Conservation (phyloP, 23 tunicate genomes). For the Phallusia fumigata region DNA sequence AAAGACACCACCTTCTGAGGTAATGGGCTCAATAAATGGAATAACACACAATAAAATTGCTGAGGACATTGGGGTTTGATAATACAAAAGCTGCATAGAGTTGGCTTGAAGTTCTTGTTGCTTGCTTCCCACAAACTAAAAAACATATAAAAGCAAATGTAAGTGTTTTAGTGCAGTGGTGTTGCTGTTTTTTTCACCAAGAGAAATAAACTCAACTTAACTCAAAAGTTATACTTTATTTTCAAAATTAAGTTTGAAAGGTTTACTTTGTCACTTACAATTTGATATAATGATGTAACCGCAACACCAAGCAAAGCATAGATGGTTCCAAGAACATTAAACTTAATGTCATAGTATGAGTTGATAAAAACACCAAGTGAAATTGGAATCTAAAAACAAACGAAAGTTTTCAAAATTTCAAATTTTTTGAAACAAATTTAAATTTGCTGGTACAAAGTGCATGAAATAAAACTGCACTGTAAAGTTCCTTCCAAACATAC, state of each 20-base stretch:
- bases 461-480: no score
- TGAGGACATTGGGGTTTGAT: conserved; percentile 94
- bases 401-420: neutral
- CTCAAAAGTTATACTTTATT: no score
- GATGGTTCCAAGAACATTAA: conserved; percentile 66
- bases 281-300: conserved; percentile 87
- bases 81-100: conserved; percentile 91
- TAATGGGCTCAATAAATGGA: conserved; percentile 92
- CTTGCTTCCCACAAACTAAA: conserved; percentile 87
- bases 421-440: neutral
- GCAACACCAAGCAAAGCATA: conserved; percentile 85
- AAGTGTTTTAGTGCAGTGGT: neutral
- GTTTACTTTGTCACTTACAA: conserved; percentile 59
- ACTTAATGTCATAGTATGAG: conserved; percentile 95
- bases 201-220: no score
- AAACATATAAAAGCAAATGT: neutral
- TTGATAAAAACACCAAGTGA: conserved; percentile 75
- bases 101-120: conserved; percentile 88
- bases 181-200: no score
- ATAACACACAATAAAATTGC: conserved; percentile 51
- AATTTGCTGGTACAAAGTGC: no score
- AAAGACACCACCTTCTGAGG: conserved; percentile 62
- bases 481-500: no score
- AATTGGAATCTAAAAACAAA: conserved; percentile 71
- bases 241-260: neutral